Base-by-base conservation (phyloP, 2,113 vertebrate species). In the Spea bombifrons region DNA sequence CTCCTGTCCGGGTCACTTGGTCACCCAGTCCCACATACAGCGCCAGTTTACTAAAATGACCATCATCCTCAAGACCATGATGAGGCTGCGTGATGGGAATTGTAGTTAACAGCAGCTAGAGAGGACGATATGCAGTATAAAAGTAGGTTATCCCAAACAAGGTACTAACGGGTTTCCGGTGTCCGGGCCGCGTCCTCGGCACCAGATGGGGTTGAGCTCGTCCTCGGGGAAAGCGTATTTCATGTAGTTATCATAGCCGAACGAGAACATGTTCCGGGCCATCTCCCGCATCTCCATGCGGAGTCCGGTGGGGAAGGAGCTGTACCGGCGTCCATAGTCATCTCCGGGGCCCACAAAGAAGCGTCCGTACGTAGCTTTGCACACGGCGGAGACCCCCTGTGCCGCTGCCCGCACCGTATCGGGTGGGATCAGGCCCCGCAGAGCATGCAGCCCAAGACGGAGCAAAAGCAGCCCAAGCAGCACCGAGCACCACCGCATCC, bases 231-330 rank as follows among this genome's bases (percentile, higher is more conserved):
- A 98, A 49, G 96, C 96, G 87, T 96, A 93, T 83, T 87, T 94
- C 97, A 99, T 99, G 90, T 98, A 99, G 90, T 95, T 97, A 86
- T 98, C 96, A 85, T 99, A 98, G 84, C 96, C 96, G 81, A 98
- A 98, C 68, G 89, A 94, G 85, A 99, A 99, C 97, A 99, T 99
- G 7, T 93, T 91, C 72, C 92, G 95, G 68, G 97, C 97, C 89
- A 94, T 93, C 75, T 88, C 92, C 83, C 92, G 95, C 92, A 99
- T 94, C 81, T 92, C 90, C 4, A 85, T 83, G 66, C 92, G 94
- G 61, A 97, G 93, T 5, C 91, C 87, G 76, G 91, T 87, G 0
- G 96, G 93, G 86, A 98, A 98, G 75, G 93, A 91, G 50, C 93
- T 85, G 89, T 96, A 95, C 83, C 93, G 94, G 48, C 92, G 92